A percentile compares a stretch with the other conserved stretches of the same genome.
These are phyloP conservation scores for Pantherophis vulpinus DNA, from an alignment of 2,797 vertebrate genomes.

Conservation along the genomic window DNA sequence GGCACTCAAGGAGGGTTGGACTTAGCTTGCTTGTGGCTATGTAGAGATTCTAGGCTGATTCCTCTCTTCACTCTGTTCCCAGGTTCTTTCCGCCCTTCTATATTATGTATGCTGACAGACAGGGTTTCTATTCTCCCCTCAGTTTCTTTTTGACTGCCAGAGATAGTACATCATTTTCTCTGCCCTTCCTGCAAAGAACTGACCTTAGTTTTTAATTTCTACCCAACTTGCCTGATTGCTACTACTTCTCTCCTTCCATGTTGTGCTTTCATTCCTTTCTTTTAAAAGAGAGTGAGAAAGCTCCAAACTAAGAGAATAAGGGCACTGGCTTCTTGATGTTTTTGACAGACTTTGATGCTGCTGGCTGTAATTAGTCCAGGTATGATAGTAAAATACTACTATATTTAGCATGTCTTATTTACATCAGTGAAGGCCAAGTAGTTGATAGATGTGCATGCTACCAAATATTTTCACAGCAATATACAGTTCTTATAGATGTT, in stretches of 20 bases:
- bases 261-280: neutral
- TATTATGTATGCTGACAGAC: neutral
- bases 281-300: neutral
- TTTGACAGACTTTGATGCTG: neutral
- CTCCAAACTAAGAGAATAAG: neutral
- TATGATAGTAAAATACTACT: neutral
- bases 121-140: neutral
- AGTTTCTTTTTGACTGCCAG: neutral
- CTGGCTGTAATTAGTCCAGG: neutral
- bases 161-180: neutral
- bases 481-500: neutral
- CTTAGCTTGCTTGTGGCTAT: neutral
- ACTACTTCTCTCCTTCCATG: neutral
- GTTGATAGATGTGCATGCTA: neutral
- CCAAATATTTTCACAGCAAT: neutral
- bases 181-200: neutral
- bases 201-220: neutral
- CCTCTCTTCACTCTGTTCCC: neutral
- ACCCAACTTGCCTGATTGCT: neutral
- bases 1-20: neutral
- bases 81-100: neutral
- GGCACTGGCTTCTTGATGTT: neutral
- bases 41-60: neutral
- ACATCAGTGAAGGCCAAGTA: neutral
- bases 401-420: neutral